Conservation (phyloP, 2,113 vertebrate genomes). For the Chloropsis hardwickii region DNA sequence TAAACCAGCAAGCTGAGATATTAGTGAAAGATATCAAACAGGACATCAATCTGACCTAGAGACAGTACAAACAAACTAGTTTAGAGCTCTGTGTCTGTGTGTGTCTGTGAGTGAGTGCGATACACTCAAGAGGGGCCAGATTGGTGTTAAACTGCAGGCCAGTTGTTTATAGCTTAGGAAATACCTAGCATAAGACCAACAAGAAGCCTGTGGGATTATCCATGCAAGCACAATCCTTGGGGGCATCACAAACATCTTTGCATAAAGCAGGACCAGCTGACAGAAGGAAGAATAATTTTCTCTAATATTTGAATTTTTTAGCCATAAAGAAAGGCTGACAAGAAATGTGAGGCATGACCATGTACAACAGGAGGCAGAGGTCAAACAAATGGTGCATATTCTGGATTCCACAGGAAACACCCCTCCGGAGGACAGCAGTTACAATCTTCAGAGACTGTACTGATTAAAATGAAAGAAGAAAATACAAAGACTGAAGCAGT, state of each 20-base stretch:
- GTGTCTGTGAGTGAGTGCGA: neutral
- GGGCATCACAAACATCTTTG: neutral
- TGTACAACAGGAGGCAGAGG: neutral
- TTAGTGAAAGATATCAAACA: neutral
- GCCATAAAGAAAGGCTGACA: neutral
- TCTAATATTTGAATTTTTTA: neutral
- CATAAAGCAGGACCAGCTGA: neutral
- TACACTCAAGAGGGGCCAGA: neutral
- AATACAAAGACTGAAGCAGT: neutral
- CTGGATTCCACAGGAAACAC: neutral
- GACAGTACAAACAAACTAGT: neutral
- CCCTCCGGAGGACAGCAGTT: neutral
- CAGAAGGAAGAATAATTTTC: neutral
- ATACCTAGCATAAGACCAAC: neutral
- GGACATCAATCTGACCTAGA: neutral
- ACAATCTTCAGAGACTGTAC: neutral
- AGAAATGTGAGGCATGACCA: neutral
- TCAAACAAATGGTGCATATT: slow-evolving; percentile 5
- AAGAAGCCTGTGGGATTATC: neutral
- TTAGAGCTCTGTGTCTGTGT: neutral
- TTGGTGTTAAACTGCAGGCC: neutral
- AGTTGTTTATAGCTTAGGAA: neutral
- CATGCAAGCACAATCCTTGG: neutral
- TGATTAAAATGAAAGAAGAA: slow-evolving; percentile 17
- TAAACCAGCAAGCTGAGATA: neutral